Percentiles rank a stretch among this genome's conserved stretches.
Conservation (phyloP, 2,797 vertebrate species). For the Psittacula echo region DNA sequence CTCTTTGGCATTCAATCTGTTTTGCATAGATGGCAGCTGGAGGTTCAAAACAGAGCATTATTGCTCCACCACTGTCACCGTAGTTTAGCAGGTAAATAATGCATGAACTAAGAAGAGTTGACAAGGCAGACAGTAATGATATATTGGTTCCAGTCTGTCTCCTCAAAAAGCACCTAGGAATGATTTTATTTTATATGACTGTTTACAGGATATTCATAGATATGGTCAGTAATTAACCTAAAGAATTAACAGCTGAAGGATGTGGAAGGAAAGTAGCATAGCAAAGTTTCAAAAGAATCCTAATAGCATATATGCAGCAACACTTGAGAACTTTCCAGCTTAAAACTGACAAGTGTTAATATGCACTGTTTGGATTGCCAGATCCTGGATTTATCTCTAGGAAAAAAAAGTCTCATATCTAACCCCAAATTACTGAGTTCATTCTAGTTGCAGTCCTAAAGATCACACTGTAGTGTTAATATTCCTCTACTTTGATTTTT, state of each 20-base stretch:
- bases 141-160: constrained; percentile 36
- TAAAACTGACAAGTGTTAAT: background rate
- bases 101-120: constrained; percentile 48
- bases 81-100: constrained; percentile 64
- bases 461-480: background rate
- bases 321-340: background rate
- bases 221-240: background rate
- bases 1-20: constrained; percentile 36
- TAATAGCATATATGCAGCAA: background rate
- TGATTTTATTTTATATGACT: background rate
- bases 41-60: constrained; percentile 41
- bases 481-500: background rate
- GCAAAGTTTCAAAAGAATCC: background rate
- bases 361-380: background rate
- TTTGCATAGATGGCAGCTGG: constrained; percentile 66
- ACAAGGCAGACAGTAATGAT: constrained; percentile 41
- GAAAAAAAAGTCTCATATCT: background rate
- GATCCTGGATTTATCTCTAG: background rate
- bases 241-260: background rate
- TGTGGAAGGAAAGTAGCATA: background rate
- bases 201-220: background rate
- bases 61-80: constrained; percentile 32
- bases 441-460: background rate
- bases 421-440: background rate
- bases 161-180: background rate